A percentile compares a stretch with the other conserved stretches of the same genome.
Evolutionary conservation across 2,113 vertebrate genomes (phyloP).

Genomic region (Cardinalis cardinalis): DNA sequence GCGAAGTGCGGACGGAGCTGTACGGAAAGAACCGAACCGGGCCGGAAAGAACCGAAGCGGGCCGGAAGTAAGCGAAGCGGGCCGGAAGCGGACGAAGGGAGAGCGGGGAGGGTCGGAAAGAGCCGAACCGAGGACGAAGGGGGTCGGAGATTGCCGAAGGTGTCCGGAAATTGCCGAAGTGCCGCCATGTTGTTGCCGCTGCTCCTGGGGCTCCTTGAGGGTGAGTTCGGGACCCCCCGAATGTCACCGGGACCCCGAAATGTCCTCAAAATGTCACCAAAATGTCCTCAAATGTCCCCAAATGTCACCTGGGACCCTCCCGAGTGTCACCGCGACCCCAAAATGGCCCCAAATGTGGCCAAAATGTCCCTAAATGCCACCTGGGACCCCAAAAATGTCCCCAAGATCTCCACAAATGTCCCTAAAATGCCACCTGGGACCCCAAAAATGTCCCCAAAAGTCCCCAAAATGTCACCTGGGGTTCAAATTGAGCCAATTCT

Average conservation of each 20-base stretch:
- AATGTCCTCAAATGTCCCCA: background rate
- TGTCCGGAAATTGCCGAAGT: background rate
- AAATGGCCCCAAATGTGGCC: too few species aligned
- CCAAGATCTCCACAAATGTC: background rate
- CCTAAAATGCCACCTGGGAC: too few species aligned
- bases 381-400: background rate
- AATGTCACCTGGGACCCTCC: background rate
- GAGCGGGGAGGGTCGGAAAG: background rate
- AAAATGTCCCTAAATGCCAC: background rate
- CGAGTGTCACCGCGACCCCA: too few species aligned
- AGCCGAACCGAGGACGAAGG: fast-evolving
- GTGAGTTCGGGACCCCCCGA: background rate
- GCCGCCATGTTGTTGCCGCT: background rate
- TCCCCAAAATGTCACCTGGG: background rate
- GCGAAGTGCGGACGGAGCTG: background rate
- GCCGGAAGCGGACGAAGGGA: background rate
- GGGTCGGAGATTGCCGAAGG: background rate
- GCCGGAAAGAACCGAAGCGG: background rate
- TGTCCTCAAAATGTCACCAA: too few species aligned
- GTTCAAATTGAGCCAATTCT: too few species aligned
- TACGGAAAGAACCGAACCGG: background rate
- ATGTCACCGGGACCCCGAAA: background rate
- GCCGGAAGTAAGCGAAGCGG: background rate
- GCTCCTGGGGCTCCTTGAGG: background rate
- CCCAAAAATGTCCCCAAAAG: background rate